phyloP scores from a whole-genome alignment of 1,140 invertebrate genomes.

The Ericerus pela region DNA sequence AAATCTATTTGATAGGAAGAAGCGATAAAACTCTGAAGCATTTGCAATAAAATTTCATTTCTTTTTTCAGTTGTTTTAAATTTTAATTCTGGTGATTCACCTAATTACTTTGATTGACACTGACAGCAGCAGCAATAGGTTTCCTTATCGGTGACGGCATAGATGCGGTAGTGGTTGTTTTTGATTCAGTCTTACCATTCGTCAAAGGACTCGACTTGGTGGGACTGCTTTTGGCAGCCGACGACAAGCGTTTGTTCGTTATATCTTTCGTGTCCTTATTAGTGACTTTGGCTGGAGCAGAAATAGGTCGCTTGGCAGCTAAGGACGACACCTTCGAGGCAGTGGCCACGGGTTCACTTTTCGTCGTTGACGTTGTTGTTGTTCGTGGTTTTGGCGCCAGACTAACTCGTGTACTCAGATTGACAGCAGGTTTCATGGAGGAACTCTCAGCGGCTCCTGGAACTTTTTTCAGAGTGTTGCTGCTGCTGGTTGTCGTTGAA shows the following conservation, averaged over 20 bases:
- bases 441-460: background rate
- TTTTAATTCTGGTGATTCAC: too few species aligned
- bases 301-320: background rate
- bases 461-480: background rate
- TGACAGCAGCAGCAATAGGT: background rate
- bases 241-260: background rate
- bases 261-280: slow-evolving; percentile 5
- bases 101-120: too few species aligned
- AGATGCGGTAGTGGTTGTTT: background rate
- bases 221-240: background rate
- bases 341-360: background rate
- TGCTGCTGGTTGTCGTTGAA: background rate
- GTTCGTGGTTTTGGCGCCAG: background rate
- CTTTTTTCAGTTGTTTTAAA: too few species aligned
- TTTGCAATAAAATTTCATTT: too few species aligned
- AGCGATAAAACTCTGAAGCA: too few species aligned
- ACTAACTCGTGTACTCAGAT: background rate
- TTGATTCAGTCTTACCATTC: slow-evolving; percentile 1
- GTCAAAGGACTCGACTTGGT: background rate
- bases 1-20: too few species aligned
- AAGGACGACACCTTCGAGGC: too few species aligned
- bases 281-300: background rate
- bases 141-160: background rate
- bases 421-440: background rate
- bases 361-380: background rate